phyloP scores from a whole-genome alignment of 2,888 invertebrate species.

The Creontiades dilutus region DNA sequence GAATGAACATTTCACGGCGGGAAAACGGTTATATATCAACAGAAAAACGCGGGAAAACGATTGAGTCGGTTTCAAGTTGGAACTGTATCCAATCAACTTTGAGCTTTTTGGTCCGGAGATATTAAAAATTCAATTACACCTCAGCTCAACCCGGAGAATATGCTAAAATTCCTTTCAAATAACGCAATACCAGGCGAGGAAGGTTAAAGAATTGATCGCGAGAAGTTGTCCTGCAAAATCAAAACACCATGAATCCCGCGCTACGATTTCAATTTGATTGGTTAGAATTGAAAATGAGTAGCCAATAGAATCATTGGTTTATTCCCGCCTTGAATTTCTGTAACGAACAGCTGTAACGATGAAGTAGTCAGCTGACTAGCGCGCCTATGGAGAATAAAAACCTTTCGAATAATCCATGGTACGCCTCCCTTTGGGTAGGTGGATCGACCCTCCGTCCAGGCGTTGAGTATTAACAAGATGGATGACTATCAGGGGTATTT shows the following conservation, averaged over 20 bases:
- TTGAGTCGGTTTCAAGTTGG: neutral
- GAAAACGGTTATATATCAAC: slow-evolving; percentile 38
- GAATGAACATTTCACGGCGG: slow-evolving; percentile 12
- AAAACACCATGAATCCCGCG: neutral
- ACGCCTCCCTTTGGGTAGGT: too few species aligned
- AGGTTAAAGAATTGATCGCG: slow-evolving; percentile 51
- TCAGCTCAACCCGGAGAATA: neutral
- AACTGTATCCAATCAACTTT: neutral
- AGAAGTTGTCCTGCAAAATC: slow-evolving; percentile 23
- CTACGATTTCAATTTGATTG: neutral
- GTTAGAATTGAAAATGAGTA: neutral
- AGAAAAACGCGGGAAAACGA: slow-evolving; percentile 45
- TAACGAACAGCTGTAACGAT: neutral
- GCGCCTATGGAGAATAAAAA: too few species aligned
- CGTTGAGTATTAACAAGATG: too few species aligned
- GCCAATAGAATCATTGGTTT: neutral
- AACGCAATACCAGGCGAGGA: slow-evolving; percentile 38
- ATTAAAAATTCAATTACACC: neutral
- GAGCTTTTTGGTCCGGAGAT: neutral
- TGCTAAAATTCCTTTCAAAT: neutral
- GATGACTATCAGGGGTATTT: too few species aligned
- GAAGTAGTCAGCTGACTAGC: slow-evolving; percentile 2
- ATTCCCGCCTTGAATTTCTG: neutral
- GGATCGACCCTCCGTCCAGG: too few species aligned
- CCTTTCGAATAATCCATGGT: too few species aligned